Evolutionary conservation across 2,888 invertebrate genomes (phyloP).

Genomic region (Campopleginae sp.): DNA sequence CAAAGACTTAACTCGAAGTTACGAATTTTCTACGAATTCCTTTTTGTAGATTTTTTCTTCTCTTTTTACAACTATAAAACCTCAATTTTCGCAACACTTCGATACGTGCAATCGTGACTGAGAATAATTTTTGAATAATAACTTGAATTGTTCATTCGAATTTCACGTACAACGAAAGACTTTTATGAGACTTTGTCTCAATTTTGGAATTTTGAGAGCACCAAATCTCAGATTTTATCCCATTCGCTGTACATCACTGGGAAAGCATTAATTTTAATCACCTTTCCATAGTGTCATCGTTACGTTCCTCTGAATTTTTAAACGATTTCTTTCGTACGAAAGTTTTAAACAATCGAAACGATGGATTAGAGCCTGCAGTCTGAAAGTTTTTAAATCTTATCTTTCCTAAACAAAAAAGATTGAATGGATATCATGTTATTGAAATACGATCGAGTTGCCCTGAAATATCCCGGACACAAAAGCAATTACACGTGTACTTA

Average conservation of each 20-base stretch:
- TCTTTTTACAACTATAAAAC: constrained; percentile 35
- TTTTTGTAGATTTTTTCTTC: constrained; percentile 39
- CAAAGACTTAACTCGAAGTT: constrained; percentile 30
- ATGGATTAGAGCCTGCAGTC: not conserved
- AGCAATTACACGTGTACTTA: constrained; percentile 54
- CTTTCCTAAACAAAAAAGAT: not conserved
- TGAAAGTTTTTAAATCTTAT: not conserved
- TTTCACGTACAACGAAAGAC: constrained; percentile 59
- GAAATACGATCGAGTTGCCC: constrained; percentile 1
- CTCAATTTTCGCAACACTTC: constrained; percentile 57
- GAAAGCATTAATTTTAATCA: not conserved
- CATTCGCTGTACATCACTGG: not conserved
- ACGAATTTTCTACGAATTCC: constrained; percentile 44
- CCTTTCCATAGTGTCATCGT: not conserved
- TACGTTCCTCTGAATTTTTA: not conserved
- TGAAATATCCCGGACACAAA: not conserved
- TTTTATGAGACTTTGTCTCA: not conserved
- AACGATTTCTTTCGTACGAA: not conserved
- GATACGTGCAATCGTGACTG: constrained; percentile 57
- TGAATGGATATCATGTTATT: constrained; percentile 5
- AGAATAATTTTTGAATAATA: constrained; percentile 48
- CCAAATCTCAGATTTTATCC: not conserved
- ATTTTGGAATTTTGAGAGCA: not conserved
- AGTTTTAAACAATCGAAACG: not conserved
- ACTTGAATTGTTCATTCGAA: constrained; percentile 35